Percentiles rank a stretch among this genome's conserved stretches.
phyloP scores from a whole-genome alignment of 2,113 vertebrate genomes.

The Leptosomus discolor region DNA sequence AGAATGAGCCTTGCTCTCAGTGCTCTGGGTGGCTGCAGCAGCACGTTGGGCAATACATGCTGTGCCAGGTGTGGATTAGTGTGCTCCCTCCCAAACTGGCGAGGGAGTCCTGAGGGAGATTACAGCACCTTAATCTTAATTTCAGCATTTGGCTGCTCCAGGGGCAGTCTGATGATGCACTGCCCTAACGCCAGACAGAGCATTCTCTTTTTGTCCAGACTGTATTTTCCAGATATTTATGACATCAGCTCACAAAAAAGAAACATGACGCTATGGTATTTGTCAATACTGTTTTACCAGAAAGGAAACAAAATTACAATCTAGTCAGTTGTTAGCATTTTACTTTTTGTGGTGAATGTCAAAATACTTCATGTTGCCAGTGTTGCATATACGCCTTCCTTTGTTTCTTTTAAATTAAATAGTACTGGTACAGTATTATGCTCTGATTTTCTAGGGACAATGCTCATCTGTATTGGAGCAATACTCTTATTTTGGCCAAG shows the following conservation, averaged over 20 bases:
- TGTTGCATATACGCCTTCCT: background rate
- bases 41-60: fast-evolving
- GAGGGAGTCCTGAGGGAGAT: background rate
- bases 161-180: background rate
- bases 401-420: background rate
- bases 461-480: background rate
- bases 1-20: background rate
- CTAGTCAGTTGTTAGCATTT: background rate
- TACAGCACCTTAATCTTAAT: background rate
- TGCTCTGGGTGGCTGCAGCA: background rate
- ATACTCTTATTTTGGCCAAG: background rate
- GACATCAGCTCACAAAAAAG: background rate
- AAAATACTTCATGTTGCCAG: background rate
- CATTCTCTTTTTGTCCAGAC: background rate
- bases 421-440: background rate
- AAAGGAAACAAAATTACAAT: background rate
- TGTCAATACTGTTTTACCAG: background rate
- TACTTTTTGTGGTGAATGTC: background rate
- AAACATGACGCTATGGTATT: background rate
- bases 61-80: background rate
- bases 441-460: background rate
- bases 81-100: background rate
- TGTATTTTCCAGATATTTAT: background rate
- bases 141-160: background rate
- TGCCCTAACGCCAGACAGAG: background rate